phyloP scores from a whole-genome alignment of 30 jellyfish, hydroid and myxozoan genomes.

The Cassiopea andromeda region DNA sequence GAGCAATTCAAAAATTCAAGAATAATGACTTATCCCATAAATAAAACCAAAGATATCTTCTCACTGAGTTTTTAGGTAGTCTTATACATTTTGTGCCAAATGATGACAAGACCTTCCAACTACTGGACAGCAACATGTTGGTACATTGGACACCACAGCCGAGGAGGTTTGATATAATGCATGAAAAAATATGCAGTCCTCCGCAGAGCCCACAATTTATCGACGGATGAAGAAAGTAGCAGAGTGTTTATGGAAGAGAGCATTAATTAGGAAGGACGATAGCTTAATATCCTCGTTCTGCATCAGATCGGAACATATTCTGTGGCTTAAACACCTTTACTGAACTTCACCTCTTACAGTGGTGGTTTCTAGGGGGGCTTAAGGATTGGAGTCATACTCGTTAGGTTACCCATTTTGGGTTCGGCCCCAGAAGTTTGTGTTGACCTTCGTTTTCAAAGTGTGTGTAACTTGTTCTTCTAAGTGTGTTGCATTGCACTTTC shows the following conservation, averaged over 20 bases:
- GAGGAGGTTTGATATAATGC: not conserved
- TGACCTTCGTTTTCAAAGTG: too few species aligned
- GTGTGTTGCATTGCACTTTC: too few species aligned
- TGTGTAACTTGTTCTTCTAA: too few species aligned
- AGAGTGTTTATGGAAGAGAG: not conserved
- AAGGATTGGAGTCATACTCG: too few species aligned
- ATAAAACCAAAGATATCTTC: not conserved
- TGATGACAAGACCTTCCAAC: constrained; percentile 22
- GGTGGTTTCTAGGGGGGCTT: too few species aligned
- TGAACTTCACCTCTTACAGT: too few species aligned
- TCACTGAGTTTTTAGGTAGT: constrained; percentile 10
- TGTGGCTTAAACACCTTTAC: too few species aligned
- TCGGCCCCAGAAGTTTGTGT: too few species aligned
- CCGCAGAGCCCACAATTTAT: not conserved
- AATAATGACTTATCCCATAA: not conserved
- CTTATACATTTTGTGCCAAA: constrained; percentile 1
- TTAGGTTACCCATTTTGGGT: too few species aligned
- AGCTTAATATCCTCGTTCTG: too few species aligned
- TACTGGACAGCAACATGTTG: constrained; percentile 31
- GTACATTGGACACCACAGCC: not conserved
- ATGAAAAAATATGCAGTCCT: constrained; percentile 7
- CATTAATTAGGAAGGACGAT: not conserved
- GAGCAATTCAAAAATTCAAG: not conserved
- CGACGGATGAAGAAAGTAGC: not conserved
- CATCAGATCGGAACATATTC: too few species aligned